Evolutionary conservation across 2,797 vertebrate species (phyloP), one percentile per base, ranked within the genome.

Genomic region (Sardinella longiceps): DNA sequence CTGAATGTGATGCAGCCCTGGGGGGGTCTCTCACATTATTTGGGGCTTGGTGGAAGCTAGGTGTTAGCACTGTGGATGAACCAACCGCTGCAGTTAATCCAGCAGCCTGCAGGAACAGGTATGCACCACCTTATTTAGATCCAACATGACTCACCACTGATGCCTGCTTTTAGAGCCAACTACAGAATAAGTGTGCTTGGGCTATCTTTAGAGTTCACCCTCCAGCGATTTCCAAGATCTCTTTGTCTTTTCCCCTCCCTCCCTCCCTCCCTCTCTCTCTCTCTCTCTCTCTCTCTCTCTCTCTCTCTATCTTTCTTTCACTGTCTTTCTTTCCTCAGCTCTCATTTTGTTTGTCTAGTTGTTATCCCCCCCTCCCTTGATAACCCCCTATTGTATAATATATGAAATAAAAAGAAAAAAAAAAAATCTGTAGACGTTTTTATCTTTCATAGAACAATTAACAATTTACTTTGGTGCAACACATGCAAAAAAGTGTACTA

Each of bases 171-270:
- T 39, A 37, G 63, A 70, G 15, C 5, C 25, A 33, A 70, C 63
- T 66, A 66, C 60, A 66, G 63, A 70, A 70, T 37, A 66, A 60
- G 23, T 30, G 28, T 15, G 28, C 28, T 37, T 12, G 33, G 63
- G 63, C 28, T 70, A 70, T 70, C 63, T 70, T 33, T 70, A 70
- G 63, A 70, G 30, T 37, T 70, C 20, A 30, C 63, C 63, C 28
- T 70, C 28, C 28, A 70, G 63, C 30, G n/a, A 2, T 66, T 33
- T 66, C 33, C 4, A 10, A 70, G 63, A 12, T 66, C 28, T 33
- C n/a, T 60, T 60, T 60, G n/a, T 66, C 60, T 66, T 28, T 66
- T 28, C 15, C 1, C n/a, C 56, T 60, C 56, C 25, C 56, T 53
- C 50, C 14, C n/a, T 60, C n/a, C 2, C 20, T 23, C 53, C 23